Evolutionary conservation across 1,140 invertebrate genomes (phyloP), one percentile per base, ranked within the genome.

Genomic region (Melipona quadrifasciata): DNA sequence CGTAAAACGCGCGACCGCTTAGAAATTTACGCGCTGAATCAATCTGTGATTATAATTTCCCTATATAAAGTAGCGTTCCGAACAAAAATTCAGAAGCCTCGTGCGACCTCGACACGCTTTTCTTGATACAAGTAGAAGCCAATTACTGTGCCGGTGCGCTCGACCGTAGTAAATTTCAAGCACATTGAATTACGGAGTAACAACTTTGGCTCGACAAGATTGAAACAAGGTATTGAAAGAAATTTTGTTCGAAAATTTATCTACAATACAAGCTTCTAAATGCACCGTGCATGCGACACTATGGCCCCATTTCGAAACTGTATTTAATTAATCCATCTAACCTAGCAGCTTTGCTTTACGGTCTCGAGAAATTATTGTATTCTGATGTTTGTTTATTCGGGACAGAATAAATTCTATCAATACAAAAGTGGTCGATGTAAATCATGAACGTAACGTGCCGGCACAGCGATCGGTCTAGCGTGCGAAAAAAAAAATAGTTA

Each of bases 41-140:
- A 87, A 91, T 87, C 90, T 92, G 90, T 91, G 90, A 92, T 92
- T 90, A 87, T 91, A 87, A 91, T 92, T 90, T 90, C 84, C 85
- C 67, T 88, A 84, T 90, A 86, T 86, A 90, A 87, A 89, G 74
- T 87, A 87, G 81, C 76, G 65, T 71, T 67, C 77, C 53, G 51
- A 77, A 72, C 55, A 88, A 75, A 83, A 88, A 86, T 80, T 67
- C 78, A 74, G 88, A 91, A 91, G 90, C 88, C 89, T 92, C 91
- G 91, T 82, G 86, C 89, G 91, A 91, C 82, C 90, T 82, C 85
- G 84, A 84, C 80, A 84, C 84, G 85, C 90, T 91, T 91, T 83
- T 79, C 87, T 91, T 81, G 57, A 87, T 86, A 83, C 70, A 81
- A 84, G 82, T 87, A 84, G 75, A 90, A 82, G 76, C 75, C 67